Evolutionary conservation across 1,140 invertebrate species (phyloP), one percentile per base, ranked within the genome.

Genomic region (Centruroides sculpturatus): DNA sequence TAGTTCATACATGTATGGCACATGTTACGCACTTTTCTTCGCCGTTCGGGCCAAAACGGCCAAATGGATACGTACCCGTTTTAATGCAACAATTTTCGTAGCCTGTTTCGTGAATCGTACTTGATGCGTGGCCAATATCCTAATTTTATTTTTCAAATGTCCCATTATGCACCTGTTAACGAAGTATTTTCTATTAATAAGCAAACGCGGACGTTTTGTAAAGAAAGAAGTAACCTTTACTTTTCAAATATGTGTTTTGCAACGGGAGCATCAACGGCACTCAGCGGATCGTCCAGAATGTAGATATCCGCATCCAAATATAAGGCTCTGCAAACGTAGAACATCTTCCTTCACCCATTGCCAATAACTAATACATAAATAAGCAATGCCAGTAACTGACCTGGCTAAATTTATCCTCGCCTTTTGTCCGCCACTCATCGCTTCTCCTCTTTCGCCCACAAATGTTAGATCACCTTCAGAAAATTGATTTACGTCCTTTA

Each of bases 241-340:
- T 85, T 71, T 34, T 75, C 70, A 68, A 77, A 75, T 5, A 77
- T 71, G 56, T 74, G 72, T 12, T 68, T 68, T 1, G 68, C 69
- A 3, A 74, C 70, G 56, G 74, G 69, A 23, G 69, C 62, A 66
- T 77, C 75, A n/a, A 68, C 62, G 12, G 68, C 68, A 50, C 64
- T 74, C 1, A 77, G 69, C 13, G 74, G 72, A 65, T 77, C 75
- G 64, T 77, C 76, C 35, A 77, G 60, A 4, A 76, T 52, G 59
- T 74, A 76, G n/a, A 76, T 67, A 58, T 75, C 71, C 50, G 66
- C 63, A 60, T 75, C 67, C 55, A 82, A 80, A 72, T 92, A 93
- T 4, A 56, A 69, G 8, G 69, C 69, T 23, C 69, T 64, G 3
- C 72, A 64, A 36, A 67, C 60, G 5, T 69, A 53, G 0, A 53